Conservation (phyloP, 2,797 vertebrate species). For the Parambassis ranga region DNA sequence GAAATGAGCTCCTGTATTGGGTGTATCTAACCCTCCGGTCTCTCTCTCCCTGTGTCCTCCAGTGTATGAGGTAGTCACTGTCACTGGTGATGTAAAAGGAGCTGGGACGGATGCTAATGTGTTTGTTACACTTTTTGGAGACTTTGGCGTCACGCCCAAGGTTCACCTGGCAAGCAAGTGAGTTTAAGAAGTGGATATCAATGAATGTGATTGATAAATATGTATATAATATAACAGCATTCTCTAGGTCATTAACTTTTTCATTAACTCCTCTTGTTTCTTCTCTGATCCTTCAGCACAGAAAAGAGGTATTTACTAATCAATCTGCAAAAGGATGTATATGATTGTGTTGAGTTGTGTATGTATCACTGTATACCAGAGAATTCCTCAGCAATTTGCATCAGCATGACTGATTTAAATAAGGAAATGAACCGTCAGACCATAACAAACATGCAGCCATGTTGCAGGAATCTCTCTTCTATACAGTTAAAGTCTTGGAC, state of each 20-base stretch:
- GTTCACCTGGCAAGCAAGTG: conserved; percentile 98
- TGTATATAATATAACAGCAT: background rate
- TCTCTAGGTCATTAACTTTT: conserved; percentile 47
- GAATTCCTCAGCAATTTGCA: conserved; percentile 75
- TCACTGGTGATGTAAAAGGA: conserved; percentile 93
- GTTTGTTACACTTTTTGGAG: conserved; percentile 96
- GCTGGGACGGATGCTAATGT: conserved; percentile 96
- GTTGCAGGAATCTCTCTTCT: conserved; percentile 80
- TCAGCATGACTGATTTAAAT: too few species aligned
- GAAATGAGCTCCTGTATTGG: background rate
- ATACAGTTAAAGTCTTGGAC: conserved; percentile 74
- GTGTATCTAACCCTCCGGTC: background rate
- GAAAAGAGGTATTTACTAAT: conserved; percentile 90
- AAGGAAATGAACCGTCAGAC: too few species aligned
- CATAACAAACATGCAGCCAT: conserved; percentile 63
- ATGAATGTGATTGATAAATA: background rate
- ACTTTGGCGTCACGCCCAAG: conserved; percentile 93
- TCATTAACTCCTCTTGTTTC: conserved; percentile 76
- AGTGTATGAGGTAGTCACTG: conserved; percentile 95
- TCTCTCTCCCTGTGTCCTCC: conserved; percentile 27
- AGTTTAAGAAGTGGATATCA: conserved; percentile 64
- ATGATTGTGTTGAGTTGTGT: conserved; percentile 75
- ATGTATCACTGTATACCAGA: conserved; percentile 81
- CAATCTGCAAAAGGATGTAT: conserved; percentile 47
- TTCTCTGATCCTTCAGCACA: conserved; percentile 90